Percentiles rank a stretch among this genome's conserved stretches.
Conservation (phyloP, 2,113 vertebrate genomes). For the Panthera leo region DNA sequence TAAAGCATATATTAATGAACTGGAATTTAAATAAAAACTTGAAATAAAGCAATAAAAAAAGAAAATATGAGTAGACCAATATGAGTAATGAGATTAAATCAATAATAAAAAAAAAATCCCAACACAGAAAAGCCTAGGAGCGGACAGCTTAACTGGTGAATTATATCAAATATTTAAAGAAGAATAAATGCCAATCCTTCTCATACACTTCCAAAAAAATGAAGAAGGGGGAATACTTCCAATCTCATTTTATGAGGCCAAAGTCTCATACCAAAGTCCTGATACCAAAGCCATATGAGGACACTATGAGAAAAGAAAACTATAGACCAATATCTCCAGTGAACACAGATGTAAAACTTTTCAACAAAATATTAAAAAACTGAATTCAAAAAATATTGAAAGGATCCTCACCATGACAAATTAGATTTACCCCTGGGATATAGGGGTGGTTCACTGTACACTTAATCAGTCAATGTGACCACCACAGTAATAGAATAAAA, state of each 20-base stretch:
- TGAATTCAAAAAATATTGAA: not conserved
- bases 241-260: not conserved
- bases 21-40: not conserved
- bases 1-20: not conserved
- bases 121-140: not conserved
- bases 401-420: not conserved
- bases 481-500: not conserved
- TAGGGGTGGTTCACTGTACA: not conserved
- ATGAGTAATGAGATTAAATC: not conserved
- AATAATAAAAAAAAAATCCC: not conserved
- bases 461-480: not conserved
- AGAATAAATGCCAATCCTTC: not conserved
- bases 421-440: not conserved
- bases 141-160: not conserved
- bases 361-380: not conserved
- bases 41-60: not conserved
- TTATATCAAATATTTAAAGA: not conserved
- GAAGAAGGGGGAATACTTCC: not conserved
- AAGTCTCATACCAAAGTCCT: not conserved
- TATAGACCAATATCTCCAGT: not conserved
- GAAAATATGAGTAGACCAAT: not conserved
- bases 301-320: not conserved
- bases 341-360: not conserved
- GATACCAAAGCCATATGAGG: not conserved
- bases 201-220: not conserved